Conservation (phyloP, 2,797 vertebrate species). For the Acrocephalus scirpaceus region DNA sequence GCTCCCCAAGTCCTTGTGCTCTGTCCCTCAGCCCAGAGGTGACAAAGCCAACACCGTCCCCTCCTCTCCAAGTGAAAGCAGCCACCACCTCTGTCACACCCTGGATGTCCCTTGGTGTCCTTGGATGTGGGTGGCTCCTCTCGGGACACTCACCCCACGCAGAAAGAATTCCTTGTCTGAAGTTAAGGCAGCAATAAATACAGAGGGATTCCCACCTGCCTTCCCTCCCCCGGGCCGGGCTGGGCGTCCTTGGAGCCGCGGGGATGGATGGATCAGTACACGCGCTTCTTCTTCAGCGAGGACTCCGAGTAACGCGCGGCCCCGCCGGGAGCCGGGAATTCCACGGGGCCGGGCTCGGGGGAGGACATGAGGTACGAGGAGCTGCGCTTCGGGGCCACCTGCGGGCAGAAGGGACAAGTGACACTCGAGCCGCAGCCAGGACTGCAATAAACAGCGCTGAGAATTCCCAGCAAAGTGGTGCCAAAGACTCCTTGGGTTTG, state of each 20-base stretch:
- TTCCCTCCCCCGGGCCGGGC: no score
- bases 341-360: slow-evolving; percentile 82
- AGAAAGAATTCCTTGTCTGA: slow-evolving; percentile 10
- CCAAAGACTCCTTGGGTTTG: no score
- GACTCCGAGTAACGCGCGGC: slow-evolving; percentile 85
- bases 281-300: slow-evolving; percentile 93
- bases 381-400: slow-evolving; percentile 84
- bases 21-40: background rate
- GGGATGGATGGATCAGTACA: slow-evolving; percentile 72
- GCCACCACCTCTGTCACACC: background rate
- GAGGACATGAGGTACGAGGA: slow-evolving; percentile 84
- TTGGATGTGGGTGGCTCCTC: background rate
- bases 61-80: background rate
- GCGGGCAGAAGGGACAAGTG: background rate
- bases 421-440: no score
- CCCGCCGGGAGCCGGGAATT: slow-evolving; percentile 83
- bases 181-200: slow-evolving; percentile 69
- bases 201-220: background rate
- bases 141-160: background rate
- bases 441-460: no score
- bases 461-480: no score
- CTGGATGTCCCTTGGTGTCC: background rate
- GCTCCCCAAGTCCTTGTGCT: background rate
- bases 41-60: background rate
- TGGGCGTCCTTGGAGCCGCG: no score